These are phyloP conservation scores for Limonius californicus DNA, from an alignment of 1,140 invertebrate species.

Conservation along the genomic window DNA sequence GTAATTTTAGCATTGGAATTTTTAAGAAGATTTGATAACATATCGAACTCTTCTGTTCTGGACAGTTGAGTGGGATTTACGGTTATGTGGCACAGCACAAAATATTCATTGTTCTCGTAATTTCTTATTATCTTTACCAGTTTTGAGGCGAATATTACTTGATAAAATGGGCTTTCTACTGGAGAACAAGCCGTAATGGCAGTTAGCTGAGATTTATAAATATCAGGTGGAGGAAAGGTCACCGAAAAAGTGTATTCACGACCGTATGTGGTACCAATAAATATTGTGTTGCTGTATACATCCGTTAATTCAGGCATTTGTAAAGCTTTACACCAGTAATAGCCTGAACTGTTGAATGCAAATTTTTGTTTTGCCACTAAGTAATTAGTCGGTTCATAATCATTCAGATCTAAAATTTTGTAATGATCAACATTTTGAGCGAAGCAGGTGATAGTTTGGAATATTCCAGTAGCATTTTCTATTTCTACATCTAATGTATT, in stretches of 20 bases:
- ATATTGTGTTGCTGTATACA: not conserved
- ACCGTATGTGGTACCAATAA: not conserved
- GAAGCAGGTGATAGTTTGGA: not conserved
- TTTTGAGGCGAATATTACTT: not conserved
- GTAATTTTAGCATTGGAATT: not conserved
- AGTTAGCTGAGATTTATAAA: too few species aligned
- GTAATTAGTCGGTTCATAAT: not conserved
- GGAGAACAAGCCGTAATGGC: not conserved
- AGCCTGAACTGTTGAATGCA: not conserved
- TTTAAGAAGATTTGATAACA: not conserved
- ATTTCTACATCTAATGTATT: not conserved
- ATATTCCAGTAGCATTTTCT: not conserved
- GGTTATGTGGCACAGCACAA: not conserved
- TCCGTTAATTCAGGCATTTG: not conserved
- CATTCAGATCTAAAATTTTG: not conserved
- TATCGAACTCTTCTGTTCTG: not conserved
- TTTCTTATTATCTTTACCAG: not conserved
- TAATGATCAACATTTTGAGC: not conserved
- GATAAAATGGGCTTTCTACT: not conserved
- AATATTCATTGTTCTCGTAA: not conserved
- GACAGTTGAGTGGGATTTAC: not conserved
- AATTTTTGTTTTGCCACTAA: not conserved
- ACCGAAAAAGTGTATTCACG: too few species aligned
- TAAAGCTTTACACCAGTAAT: not conserved
- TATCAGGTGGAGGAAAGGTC: too few species aligned